Evolutionary conservation across 1,140 invertebrate genomes (phyloP), one percentile per base, ranked within the genome.

Genomic region (Hylyphantes graminicola): DNA sequence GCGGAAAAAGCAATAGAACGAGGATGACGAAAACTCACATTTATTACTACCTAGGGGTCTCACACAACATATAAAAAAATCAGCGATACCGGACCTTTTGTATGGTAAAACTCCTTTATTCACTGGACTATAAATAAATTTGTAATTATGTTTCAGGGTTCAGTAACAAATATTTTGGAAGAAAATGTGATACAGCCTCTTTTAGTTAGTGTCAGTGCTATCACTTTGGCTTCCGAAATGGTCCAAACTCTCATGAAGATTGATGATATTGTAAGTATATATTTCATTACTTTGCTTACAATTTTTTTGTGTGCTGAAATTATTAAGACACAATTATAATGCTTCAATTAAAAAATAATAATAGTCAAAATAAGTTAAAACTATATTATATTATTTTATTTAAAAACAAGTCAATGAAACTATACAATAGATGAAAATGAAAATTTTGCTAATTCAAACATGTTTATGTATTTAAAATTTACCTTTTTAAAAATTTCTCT

Each of bases 151-250:
- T 88, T 87, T 8, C 86, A 93, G 91, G 98, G 98, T 70, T 93
- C 93, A 80, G 97, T 99, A 85, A 98, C 97, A 7, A 96, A 99
- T 90, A 99, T 99, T 89, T 91, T 96, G 19, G 96, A 98, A 81
- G 98, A 99, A 90, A 97, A 98, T 91, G 98, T 99, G 67, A 93
- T 99, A 61, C 98, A 99, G 90, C 98, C 98, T 11, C 91, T 99
- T 85, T 92, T 99, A 87, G 98, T 99, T 17, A 96, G 96, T 21
- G 94, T 94, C 9, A 98, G 96, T 88, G 96, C 97, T 35, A 94
- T 99, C 81, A 97, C 94, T 78, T 93, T 99, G 84, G 95, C 98
- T 86, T 94, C 98, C 0, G 98, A 99, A 92, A 99, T 97, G 76
- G 97, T 99, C 76, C 93, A 97, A 78, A 96, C 96, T 86, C 99